These are phyloP conservation scores for Acholoe squamosa DNA, from an alignment of 2,888 invertebrate genomes.

Conservation along the genomic window DNA sequence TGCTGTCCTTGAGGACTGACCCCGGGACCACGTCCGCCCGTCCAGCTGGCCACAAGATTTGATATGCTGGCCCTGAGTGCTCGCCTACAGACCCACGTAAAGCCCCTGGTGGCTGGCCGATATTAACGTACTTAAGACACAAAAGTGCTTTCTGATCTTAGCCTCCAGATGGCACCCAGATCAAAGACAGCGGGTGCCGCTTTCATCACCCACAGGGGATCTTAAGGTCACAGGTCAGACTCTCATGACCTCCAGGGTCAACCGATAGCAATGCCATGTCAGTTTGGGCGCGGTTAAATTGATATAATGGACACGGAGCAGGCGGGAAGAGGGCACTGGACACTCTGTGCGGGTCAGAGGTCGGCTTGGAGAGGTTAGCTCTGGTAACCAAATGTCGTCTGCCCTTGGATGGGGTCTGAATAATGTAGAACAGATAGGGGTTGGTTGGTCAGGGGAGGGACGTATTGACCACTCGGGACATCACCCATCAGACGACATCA, in stretches of 20 bases:
- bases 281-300: slow-evolving; percentile 44
- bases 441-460: slow-evolving; percentile 28
- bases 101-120: slow-evolving; percentile 2
- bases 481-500: neutral
- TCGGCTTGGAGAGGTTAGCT: slow-evolving; percentile 43
- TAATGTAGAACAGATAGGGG: slow-evolving; percentile 54
- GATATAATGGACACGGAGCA: slow-evolving; percentile 60
- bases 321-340: slow-evolving; percentile 42
- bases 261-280: slow-evolving; percentile 57
- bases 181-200: slow-evolving; percentile 55
- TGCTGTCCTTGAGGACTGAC: slow-evolving; percentile 30
- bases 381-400: slow-evolving; percentile 53
- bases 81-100: slow-evolving; percentile 35
- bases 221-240: slow-evolving; percentile 44
- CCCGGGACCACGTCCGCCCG: neutral
- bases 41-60: slow-evolving; percentile 22
- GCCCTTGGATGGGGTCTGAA: slow-evolving; percentile 49
- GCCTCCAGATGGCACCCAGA: slow-evolving; percentile 45
- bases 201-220: slow-evolving; percentile 58
- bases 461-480: slow-evolving; percentile 28
- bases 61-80: slow-evolving; percentile 14
- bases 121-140: slow-evolving; percentile 51
- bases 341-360: slow-evolving; percentile 54
- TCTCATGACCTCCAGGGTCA: slow-evolving; percentile 48
- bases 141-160: slow-evolving; percentile 54